phyloP scores from a whole-genome alignment of 2,888 invertebrate genomes.

The Synergus umbraculus region DNA sequence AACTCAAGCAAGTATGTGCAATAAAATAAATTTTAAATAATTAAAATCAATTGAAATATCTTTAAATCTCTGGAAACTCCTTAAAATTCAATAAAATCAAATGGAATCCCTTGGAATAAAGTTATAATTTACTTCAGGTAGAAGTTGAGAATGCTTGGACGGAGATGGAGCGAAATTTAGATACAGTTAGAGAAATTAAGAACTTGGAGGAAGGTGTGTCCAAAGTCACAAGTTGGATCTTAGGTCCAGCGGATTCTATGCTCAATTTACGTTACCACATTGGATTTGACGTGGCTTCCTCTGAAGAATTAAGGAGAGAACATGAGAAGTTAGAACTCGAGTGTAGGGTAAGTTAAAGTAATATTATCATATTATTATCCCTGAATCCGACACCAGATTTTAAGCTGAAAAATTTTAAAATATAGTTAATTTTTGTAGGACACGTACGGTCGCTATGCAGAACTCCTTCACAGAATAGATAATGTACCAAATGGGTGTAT shows the following conservation, averaged over 20 bases:
- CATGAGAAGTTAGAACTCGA: constrained; percentile 88
- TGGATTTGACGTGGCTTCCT: constrained; percentile 85
- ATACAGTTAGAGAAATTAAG: constrained; percentile 81
- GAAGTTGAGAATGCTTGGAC: constrained; percentile 82
- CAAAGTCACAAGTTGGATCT: constrained; percentile 88
- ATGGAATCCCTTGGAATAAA: background rate
- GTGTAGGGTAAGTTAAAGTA: constrained; percentile 80
- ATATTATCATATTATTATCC: background rate
- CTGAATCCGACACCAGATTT: no score
- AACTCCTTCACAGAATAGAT: constrained; percentile 86
- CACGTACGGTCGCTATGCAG: constrained; percentile 88
- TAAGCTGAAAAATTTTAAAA: no score
- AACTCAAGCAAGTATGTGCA: constrained; percentile 79
- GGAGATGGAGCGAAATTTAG: constrained; percentile 80
- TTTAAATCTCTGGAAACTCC: background rate
- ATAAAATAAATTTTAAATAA: background rate
- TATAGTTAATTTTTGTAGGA: constrained; percentile 77
- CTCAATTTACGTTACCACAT: constrained; percentile 85
- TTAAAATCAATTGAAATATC: background rate
- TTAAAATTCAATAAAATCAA: background rate
- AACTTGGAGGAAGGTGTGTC: constrained; percentile 82
- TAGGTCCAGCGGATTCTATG: constrained; percentile 87
- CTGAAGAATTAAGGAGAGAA: constrained; percentile 85
- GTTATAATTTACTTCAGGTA: constrained; percentile 61
- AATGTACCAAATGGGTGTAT: constrained; percentile 78